A percentile compares a stretch with the other conserved stretches of the same genome.
Conservation (phyloP, 2,113 vertebrate genomes). For the Ancistrus triradiatus region DNA sequence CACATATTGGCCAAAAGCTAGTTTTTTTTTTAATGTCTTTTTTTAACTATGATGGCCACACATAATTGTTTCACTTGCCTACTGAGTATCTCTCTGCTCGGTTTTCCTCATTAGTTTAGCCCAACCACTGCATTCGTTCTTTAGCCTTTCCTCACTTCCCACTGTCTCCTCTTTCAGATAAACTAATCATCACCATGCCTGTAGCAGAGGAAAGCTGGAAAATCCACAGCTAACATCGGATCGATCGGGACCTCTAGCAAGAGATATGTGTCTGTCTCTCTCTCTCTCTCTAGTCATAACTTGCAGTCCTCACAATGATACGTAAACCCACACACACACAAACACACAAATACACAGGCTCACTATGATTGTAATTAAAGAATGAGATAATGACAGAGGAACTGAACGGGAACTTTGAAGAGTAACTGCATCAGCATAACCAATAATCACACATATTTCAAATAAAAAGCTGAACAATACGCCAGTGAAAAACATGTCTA, state of each 20-base stretch:
- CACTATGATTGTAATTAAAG: constrained; percentile 57
- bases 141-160: constrained; percentile 40
- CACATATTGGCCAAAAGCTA: too few species aligned
- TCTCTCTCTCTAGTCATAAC: constrained; percentile 19
- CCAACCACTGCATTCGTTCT: constrained; percentile 37
- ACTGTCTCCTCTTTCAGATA: constrained; percentile 47
- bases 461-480: too few species aligned
- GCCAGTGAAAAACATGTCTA: too few species aligned
- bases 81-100: constrained; percentile 37
- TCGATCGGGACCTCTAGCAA: constrained; percentile 64
- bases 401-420: neutral
- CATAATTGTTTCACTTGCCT: too few species aligned
- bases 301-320: neutral
- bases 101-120: constrained; percentile 34
- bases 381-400: constrained; percentile 44
- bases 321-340: constrained; percentile 18
- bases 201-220: constrained; percentile 64
- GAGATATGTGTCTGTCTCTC: constrained; percentile 52
- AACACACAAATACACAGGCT: constrained; percentile 18
- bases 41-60: too few species aligned
- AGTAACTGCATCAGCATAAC: neutral
- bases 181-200: constrained; percentile 62
- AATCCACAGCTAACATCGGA: constrained; percentile 61
- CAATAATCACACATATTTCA: neutral
- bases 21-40: too few species aligned